Percentiles rank a stretch among this genome's conserved stretches.
phyloP scores from a whole-genome alignment of 2,797 vertebrate species.

The Melanogrammus aeglefinus region DNA sequence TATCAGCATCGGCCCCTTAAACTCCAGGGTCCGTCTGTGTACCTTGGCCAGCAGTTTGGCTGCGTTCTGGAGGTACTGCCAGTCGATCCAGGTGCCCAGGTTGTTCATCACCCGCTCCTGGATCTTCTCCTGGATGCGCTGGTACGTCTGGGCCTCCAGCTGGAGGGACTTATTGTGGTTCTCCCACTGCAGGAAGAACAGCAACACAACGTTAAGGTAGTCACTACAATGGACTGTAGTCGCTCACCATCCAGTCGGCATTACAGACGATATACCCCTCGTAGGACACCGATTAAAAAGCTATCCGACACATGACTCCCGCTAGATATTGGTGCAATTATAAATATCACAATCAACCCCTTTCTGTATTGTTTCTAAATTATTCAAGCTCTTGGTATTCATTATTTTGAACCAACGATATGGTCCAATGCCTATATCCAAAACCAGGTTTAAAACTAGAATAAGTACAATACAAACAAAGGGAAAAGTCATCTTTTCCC shows the following conservation, averaged over 20 bases:
- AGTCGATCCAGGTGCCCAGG: conserved; percentile 98
- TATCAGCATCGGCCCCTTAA: too few relatives aligned
- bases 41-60: conserved; percentile 98
- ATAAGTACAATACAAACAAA: neutral
- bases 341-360: too few relatives aligned
- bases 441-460: neutral
- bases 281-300: neutral
- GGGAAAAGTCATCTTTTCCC: too few relatives aligned
- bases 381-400: neutral
- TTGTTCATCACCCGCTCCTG: conserved; percentile 99
- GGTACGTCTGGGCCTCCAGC: conserved; percentile 97
- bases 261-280: neutral
- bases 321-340: too few relatives aligned
- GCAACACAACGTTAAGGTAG: neutral
- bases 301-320: too few relatives aligned
- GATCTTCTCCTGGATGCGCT: conserved; percentile 99
- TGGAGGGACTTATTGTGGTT: conserved; percentile 99
- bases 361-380: neutral
- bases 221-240: neutral
- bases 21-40: neutral
- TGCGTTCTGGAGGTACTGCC: conserved; percentile 99
- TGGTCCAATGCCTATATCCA: neutral
- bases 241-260: neutral
- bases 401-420: neutral
- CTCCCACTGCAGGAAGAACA: conserved; percentile 82